phyloP scores from a whole-genome alignment of 2,797 vertebrate species.

The Fistularia commersonii region DNA sequence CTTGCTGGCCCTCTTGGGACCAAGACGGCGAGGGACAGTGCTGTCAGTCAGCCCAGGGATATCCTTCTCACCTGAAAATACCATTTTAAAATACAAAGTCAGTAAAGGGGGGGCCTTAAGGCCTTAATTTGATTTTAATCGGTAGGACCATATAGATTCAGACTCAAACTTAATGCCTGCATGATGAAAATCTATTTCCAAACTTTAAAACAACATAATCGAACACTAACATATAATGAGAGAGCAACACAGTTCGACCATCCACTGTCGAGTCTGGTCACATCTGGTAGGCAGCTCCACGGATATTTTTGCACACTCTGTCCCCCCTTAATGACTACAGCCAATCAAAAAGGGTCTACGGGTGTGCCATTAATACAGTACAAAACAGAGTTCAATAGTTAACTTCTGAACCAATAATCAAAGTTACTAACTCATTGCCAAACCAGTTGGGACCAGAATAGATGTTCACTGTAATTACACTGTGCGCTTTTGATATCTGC shows the following conservation, averaged over 20 bases:
- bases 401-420: neutral
- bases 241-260: constrained; percentile 72
- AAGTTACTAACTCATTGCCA: neutral
- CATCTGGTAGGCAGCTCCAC: constrained; percentile 69
- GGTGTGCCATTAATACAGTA: constrained; percentile 57
- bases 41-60: constrained; percentile 97
- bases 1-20: constrained; percentile 96
- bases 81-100: no score
- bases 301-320: constrained; percentile 75
- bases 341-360: constrained; percentile 77
- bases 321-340: constrained; percentile 77
- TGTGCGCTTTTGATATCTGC: no score
- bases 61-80: constrained; percentile 87
- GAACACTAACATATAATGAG: constrained; percentile 28
- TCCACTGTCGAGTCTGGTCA: constrained; percentile 50
- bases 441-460: no score
- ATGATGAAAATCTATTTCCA: no score
- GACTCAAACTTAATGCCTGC: no score
- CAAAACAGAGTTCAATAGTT: neutral
- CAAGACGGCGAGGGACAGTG: constrained; percentile 92
- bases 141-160: no score
- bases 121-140: no score
- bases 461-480: no score
- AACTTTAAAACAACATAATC: neutral
- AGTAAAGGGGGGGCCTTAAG: neutral